Percentiles rank a stretch among this genome's conserved stretches.
phyloP scores from a whole-genome alignment of 2,888 invertebrate genomes.

The Willowsia nigromaculata region DNA sequence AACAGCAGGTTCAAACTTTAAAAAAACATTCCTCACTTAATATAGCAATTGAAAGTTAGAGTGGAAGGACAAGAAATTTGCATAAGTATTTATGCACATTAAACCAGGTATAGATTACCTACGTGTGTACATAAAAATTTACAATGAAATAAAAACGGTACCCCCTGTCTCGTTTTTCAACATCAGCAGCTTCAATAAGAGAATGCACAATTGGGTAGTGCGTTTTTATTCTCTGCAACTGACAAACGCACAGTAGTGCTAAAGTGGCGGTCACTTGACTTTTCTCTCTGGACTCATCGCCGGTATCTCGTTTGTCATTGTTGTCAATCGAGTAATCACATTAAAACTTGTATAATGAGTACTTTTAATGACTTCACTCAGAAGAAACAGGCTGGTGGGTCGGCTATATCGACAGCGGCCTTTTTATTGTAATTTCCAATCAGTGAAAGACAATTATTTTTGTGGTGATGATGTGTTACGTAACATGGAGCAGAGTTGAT shows the following conservation, averaged over 20 bases:
- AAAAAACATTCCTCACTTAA: background rate
- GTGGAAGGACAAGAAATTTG: slow-evolving; percentile 36
- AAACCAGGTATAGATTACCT: background rate
- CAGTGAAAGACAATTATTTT: slow-evolving; percentile 56
- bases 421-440: slow-evolving; percentile 42
- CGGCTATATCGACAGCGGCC: slow-evolving; percentile 12
- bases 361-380: slow-evolving; percentile 59
- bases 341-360: slow-evolving; percentile 62
- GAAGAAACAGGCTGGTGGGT: background rate
- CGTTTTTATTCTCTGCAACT: background rate
- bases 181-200: background rate
- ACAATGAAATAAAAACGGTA: slow-evolving; percentile 12
- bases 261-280: slow-evolving; percentile 11
- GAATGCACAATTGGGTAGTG: background rate
- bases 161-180: slow-evolving; percentile 1
- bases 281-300: background rate
- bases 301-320: slow-evolving; percentile 29
- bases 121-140: slow-evolving; percentile 20
- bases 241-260: background rate
- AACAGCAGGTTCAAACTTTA: background rate
- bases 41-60: slow-evolving; percentile 30
- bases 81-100: slow-evolving; percentile 41
- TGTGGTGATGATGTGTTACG: background rate
- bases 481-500: slow-evolving; percentile 46
- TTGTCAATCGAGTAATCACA: slow-evolving; percentile 53